Evolutionary conservation across 2,888 invertebrate species (phyloP).

Genomic region (Agrotis exclamationis): DNA sequence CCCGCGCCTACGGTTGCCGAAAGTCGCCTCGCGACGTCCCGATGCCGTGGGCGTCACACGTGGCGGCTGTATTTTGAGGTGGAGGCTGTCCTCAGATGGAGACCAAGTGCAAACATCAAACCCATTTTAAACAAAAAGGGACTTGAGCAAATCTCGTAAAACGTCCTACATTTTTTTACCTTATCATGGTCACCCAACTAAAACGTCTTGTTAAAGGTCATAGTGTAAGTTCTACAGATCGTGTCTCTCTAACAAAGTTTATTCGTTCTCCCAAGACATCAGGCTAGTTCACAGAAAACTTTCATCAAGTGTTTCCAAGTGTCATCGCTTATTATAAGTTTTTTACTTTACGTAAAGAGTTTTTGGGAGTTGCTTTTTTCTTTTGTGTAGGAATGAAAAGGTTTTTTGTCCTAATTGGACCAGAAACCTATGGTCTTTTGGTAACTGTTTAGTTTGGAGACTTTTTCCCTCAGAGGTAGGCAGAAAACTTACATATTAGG

Average conservation of each 20-base stretch:
- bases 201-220: conserved; percentile 37
- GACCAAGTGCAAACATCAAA: no score
- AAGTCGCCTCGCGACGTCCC: no score
- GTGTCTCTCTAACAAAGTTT: conserved; percentile 33
- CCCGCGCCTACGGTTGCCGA: no score
- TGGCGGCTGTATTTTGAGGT: no score
- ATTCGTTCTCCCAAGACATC: conserved; percentile 35
- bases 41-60: no score
- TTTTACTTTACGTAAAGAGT: not conserved
- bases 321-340: conserved; percentile 41
- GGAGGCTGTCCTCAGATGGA: no score
- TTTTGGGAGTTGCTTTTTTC: not conserved
- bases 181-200: conserved; percentile 11
- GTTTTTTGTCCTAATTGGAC: not conserved
- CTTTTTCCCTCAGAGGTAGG: no score
- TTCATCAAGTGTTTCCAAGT: conserved; percentile 12
- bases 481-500: no score
- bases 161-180: not conserved
- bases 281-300: conserved; percentile 44
- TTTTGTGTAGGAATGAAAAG: not conserved
- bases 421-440: no score
- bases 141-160: no score
- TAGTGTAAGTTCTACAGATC: conserved; percentile 19
- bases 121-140: no score
- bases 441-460: no score